Evolutionary conservation across 1,140 invertebrate species (phyloP), one percentile per base, ranked within the genome.

Genomic region (Asobara japonica): DNA sequence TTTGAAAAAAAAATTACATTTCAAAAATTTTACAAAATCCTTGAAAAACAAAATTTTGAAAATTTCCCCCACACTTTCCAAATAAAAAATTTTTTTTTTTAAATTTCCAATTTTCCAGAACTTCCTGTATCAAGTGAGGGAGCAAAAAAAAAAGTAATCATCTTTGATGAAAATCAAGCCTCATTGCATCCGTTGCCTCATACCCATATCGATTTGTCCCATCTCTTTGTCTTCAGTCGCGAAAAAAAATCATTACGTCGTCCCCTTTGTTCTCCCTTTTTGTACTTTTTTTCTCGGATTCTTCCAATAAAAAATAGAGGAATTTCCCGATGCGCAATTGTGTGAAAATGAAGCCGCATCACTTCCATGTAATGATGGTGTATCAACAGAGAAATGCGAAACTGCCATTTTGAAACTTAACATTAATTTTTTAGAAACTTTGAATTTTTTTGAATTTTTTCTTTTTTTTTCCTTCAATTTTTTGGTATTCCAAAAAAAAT

Each of bases 201-300:
- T 3, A 56, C 1, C 22, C 11, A 3, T 56, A 56, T 56, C 51
- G 22, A 56, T 56, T 56, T 8, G 18, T 27, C 51, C 22, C 51
- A 56, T 56, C 51, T 64, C 29, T 71, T 62, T 64, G 6, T 64
- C 41, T 30, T 22, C 36, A 20, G 38, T 30, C 48, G 18, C 7
- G 7, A 25, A 41, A 66, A 36, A 30, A 38, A 66, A 36, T 38
- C 13, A 36, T 66, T 36, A 27, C 41, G 64, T 27, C n/a, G 11
- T 31, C 10, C n/a, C 29, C 3, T 30, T 66, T 27, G 6, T 11
- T 20, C 22, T 27, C 10, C 18, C 11, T 18, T 56, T 56, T 56
- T 27, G 20, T 8, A 18, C 20, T 22, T 56, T 18, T 45, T 6
- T 22, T 27, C 51, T 20, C 51, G 18, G 41, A 2, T n/a, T 45